These are phyloP conservation scores for Bufo bufo DNA, from an alignment of 2,113 vertebrate species.

Conservation along the genomic window DNA sequence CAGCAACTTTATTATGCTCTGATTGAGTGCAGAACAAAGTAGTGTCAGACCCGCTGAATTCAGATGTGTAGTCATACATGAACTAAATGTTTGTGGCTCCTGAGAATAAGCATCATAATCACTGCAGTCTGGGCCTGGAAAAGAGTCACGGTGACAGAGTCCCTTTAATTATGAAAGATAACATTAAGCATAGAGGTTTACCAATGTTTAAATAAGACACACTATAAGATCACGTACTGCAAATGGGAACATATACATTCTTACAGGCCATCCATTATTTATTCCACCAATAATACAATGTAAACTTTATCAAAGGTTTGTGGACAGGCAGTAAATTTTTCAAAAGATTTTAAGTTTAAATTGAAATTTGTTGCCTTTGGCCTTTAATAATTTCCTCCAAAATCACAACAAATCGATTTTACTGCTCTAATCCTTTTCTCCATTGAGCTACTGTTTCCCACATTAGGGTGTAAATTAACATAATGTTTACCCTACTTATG, in stretches of 20 bases:
- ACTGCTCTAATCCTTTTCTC: conserved; percentile 53
- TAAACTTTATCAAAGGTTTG: conserved; percentile 37
- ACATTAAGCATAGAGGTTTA: neutral
- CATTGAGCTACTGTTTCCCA: neutral
- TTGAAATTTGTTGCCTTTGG: neutral
- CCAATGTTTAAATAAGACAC: neutral
- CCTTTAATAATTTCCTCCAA: conserved; percentile 39
- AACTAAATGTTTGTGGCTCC: too few species aligned
- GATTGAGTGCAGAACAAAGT: too few species aligned
- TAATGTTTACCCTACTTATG: neutral
- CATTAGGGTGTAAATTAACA: neutral
- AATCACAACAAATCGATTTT: conserved; percentile 36
- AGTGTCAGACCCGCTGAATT: too few species aligned
- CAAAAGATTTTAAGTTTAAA: neutral
- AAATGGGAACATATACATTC: neutral
- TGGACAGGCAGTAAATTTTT: neutral
- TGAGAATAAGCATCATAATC: too few species aligned
- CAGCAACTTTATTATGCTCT: too few species aligned
- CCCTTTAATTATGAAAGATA: too few species aligned
- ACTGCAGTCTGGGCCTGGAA: too few species aligned
- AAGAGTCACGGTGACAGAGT: too few species aligned
- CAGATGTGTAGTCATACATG: too few species aligned
- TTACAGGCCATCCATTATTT: neutral
- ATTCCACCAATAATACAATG: neutral
- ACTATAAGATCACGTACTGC: neutral